Evolutionary conservation across 2,113 vertebrate species (phyloP), one percentile per base, ranked within the genome.

Genomic region (Pachycephala philippinensis): DNA sequence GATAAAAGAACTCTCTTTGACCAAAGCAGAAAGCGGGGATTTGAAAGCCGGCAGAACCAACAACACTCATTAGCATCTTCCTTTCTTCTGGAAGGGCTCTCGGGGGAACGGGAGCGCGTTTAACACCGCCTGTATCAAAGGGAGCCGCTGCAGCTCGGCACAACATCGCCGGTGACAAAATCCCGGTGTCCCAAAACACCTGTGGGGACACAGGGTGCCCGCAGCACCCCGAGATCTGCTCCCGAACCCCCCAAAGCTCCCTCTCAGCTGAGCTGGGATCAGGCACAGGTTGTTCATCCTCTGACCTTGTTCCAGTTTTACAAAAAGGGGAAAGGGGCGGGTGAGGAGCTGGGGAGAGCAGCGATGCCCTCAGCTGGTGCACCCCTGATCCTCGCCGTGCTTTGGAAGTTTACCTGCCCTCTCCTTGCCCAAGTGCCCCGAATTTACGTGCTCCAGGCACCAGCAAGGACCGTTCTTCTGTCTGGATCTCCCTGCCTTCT

Each of bases 1-100:
- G 95, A 92, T 64, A 47, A 96, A 98, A 96, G 96, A 81, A 87
- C 59, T 76, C 87, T 82, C 87, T 95, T 57, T 47, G 72, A 94
- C 76, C 92, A 85, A 85, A 90, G 57, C 40, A 59, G 35, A 92
- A 86, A 80, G 56, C 59, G 4, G 15, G 26, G 53, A 57, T 96
- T 96, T 95, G 93, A 94, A 96, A 91, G 53, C 28, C 65, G 19
- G 47, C 75, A 49, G 87, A 86, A 75, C 80, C 70, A 95, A 64
- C 75, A 88, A 57, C 49, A 3, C 45, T 89, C 74, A 96, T 97
- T 89, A 96, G 72, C 91, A 82, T 90, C 69, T 54, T 63, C 69
- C 92, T 95, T 95, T 91, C 77, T 95, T 76, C 93, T 95, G 28
- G 59, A 19, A 86, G 81, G 79, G 42, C 81, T 94, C 87, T 63